Evolutionary conservation across 53 echinoderm and acorn worm species (phyloP), one percentile per base, ranked within the genome.

Genomic region (Apostichopus leukothele): DNA sequence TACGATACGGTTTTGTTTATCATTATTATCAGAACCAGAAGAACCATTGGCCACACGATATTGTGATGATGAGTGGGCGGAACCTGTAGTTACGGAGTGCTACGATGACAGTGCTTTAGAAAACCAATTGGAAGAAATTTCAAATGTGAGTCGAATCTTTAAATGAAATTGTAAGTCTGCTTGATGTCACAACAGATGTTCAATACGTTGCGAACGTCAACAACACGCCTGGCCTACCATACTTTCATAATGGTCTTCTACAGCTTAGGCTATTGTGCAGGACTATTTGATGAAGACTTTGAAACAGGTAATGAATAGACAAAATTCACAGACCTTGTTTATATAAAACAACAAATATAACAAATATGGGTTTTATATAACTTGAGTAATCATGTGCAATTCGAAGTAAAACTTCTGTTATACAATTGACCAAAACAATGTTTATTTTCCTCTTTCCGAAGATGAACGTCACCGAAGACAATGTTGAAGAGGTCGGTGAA

Each of bases 381-480:
- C 16, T 84, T 20, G 19, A 84, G 84, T 59, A 21, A 8, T 59
- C 84, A 63, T 59, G 23, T 61, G 55, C 84, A 7, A 60, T 84
- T 1, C 10, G 55, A 26, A 20, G 84, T 14, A 60, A 59, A 20
- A 25, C 22, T 9, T 20, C 55, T 14, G 57, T 59, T 61, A 9
- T 84, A 9, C 55, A 59, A 60, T 25, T 60, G n/a, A 1, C 39
- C 39, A 39, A 39, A 39, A 39, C 39, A 39, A 39, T 39, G 39
- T 3, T 39, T 39, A 3, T 39, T 3, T 2, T 39, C 3, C 1
- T 39, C 3, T 39, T 39, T 39, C 39, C 39, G 39, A 39, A 84
- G 84, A 84, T 12, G 84, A 84, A 84, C 23, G 67, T 85, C 66
- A 85, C 85, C n/a, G 85, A 84, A 55, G 84, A 85, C 50, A 85